Base-by-base conservation (phyloP, 2,888 invertebrate species). In the Microctonus aethiopoides region DNA sequence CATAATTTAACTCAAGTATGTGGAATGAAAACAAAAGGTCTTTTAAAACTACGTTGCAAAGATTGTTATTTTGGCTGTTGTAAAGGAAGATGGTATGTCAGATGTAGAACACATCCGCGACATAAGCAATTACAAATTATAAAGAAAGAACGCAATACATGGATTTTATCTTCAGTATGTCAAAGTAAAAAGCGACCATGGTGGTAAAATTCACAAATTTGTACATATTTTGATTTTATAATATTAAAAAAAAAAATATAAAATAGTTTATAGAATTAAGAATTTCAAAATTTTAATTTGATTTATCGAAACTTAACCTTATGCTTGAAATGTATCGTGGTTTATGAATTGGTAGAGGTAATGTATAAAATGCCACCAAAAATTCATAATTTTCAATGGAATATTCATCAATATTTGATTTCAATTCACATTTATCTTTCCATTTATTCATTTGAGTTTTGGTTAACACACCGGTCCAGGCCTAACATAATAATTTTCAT, bases 111-210 rank as follows among this genome's bases (percentile, higher is more conserved):
- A 32, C 91, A 91, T 81, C 92, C 92, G 24, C 90, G 95, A 41
- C 96, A 96, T 82, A 96, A 96, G 81, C 95, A 95, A 87, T 92
- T 92, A 91, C 87, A 91, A 16, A 92, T 92, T 89, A 89, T 90
- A 70, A 89, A 91, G 70, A 90, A 90, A 75, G 92, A 91, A 11
- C 89, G 90, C 74, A 92, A 92, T 77, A 92, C 92, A 20, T 94
- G 93, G 91, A 91, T 94, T 70, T 81, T 95, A 70, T 92, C 94
- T 0, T 92, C 92, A 84, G 94, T 93, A 3, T 92, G 91, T 22
- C 93, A 94, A 84, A 90, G 90, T 0, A 88, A 87, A 80, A 72
- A 83, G 57, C 84, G 90, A 41, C 88, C 88, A 0, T 91, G 90
- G 89, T 89, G 39, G 39, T 39, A 57, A 62, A 34, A 26, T 46